A percentile compares a stretch with the other conserved stretches of the same genome.
These are phyloP conservation scores for Cromileptes altivelis DNA, from an alignment of 2,113 vertebrate species.

Conservation along the genomic window DNA sequence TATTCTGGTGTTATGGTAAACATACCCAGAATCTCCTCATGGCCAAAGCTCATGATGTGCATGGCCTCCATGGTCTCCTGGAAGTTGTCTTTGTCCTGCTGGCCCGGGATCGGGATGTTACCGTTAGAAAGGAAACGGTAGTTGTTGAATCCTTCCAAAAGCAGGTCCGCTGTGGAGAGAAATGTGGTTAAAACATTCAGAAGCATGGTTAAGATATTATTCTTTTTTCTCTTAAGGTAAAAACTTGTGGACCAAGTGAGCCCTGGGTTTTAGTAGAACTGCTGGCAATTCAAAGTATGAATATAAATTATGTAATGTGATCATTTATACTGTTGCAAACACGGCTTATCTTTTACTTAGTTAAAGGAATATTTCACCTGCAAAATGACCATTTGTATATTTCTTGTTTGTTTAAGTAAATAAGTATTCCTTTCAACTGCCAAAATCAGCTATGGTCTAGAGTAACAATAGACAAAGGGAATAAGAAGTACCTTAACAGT, in stretches of 20 bases:
- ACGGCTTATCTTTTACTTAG: not conserved
- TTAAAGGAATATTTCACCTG: not conserved
- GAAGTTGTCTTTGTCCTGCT: conserved; percentile 99
- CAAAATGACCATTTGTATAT: too few species aligned
- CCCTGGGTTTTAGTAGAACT: not conserved
- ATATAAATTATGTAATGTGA: not conserved
- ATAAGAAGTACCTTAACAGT: not conserved
- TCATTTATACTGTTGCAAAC: not conserved
- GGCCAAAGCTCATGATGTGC: conserved; percentile 98
- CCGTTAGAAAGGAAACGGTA: conserved; percentile 98
- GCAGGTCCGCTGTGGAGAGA: conserved; percentile 88
- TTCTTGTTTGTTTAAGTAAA: too few species aligned
- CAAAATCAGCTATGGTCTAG: not conserved
- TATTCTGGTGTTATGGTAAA: not conserved
- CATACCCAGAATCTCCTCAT: conserved; percentile 90
- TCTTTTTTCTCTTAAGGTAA: not conserved
- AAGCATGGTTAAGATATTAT: not conserved
- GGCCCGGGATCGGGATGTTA: conserved; percentile 95
- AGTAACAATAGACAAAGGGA: not conserved
- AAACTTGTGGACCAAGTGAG: not conserved
- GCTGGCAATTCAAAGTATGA: not conserved
- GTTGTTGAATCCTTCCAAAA: conserved; percentile 93
- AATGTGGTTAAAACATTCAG: conserved; percentile 29
- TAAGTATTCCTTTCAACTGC: not conserved
- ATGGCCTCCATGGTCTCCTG: conserved; percentile 99